A percentile compares a stretch with the other conserved stretches of the same genome.
These are phyloP conservation scores for Bunonema sp. DNA, from an alignment of 2,888 invertebrate genomes.

Conservation along the genomic window DNA sequence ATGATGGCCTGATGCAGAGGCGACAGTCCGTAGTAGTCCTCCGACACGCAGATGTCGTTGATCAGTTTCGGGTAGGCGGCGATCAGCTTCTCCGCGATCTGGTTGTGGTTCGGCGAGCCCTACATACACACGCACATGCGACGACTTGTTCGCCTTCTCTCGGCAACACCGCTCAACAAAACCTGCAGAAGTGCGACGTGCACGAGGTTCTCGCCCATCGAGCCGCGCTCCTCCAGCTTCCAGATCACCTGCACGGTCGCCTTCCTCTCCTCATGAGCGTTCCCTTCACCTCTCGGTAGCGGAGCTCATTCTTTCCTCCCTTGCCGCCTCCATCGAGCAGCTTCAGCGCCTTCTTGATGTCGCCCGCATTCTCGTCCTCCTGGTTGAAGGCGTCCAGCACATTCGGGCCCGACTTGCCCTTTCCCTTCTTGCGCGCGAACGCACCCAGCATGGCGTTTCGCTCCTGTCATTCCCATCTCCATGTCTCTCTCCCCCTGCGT, in stretches of 20 bases:
- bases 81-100: slow-evolving; percentile 70
- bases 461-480: slow-evolving; percentile 48
- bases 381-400: slow-evolving; percentile 26
- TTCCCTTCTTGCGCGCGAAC: slow-evolving; percentile 24
- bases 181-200: slow-evolving; percentile 59
- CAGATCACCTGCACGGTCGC: no score
- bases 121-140: no score
- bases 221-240: slow-evolving; percentile 23
- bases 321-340: slow-evolving; percentile 33
- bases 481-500: not conserved
- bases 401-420: slow-evolving; percentile 29
- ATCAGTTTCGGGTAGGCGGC: slow-evolving; percentile 83
- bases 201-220: slow-evolving; percentile 73
- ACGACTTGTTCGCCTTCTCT: no score
- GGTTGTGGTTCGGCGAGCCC: slow-evolving; percentile 25
- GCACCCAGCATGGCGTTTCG: slow-evolving; percentile 46
- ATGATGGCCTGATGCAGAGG: slow-evolving; percentile 83
- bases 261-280: no score
- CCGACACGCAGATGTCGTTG: slow-evolving; percentile 45
- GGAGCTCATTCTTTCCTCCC: slow-evolving; percentile 46
- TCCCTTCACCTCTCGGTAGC: slow-evolving; percentile 53
- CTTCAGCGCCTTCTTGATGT: slow-evolving; percentile 38
- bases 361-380: slow-evolving; percentile 21
- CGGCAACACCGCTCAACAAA: slow-evolving; percentile 12
- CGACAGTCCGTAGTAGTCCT: slow-evolving; percentile 36